phyloP scores from a whole-genome alignment of 1,140 invertebrate genomes.

The Drosophila lacteicornis region DNA sequence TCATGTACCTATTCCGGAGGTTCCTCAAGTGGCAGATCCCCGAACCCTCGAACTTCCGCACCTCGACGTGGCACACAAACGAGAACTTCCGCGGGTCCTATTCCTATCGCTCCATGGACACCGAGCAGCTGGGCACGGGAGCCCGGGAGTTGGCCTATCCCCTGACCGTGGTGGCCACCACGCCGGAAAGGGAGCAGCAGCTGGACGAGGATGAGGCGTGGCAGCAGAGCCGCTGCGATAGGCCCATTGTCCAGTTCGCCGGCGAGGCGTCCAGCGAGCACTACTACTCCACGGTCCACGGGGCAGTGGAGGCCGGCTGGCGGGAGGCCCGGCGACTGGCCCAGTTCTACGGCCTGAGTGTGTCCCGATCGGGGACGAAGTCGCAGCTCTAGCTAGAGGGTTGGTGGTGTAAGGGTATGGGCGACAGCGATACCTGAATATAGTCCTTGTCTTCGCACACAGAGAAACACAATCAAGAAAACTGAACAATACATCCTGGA shows the following conservation, averaged over 20 bases:
- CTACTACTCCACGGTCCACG: conserved; percentile 92
- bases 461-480: conserved; percentile 50
- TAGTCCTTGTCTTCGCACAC: conserved; percentile 39
- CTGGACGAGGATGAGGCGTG: conserved; percentile 6
- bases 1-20: conserved; percentile 85
- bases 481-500: conserved; percentile 65
- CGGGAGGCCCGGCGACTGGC: conserved; percentile 88
- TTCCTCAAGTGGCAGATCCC: conserved; percentile 77
- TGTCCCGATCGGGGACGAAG: conserved; percentile 33
- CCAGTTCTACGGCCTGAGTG: conserved; percentile 68
- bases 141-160: conserved; percentile 86
- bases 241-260: conserved; percentile 89
- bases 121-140: conserved; percentile 86
- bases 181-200: conserved; percentile 37
- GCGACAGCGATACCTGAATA: conserved; percentile 33
- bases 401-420: conserved; percentile 15
- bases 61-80: conserved; percentile 88
- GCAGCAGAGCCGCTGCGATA: conserved; percentile 75
- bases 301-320: conserved; percentile 91
- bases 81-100: conserved; percentile 89
- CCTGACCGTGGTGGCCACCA: conserved; percentile 66
- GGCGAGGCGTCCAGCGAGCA: conserved; percentile 90
- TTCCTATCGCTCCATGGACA: conserved; percentile 88
- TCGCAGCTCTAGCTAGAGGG: conserved; percentile 72
- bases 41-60: conserved; percentile 70